These are phyloP conservation scores for Ceyx melanurus DNA, from an alignment of 2,113 vertebrate species.

Conservation along the genomic window DNA sequence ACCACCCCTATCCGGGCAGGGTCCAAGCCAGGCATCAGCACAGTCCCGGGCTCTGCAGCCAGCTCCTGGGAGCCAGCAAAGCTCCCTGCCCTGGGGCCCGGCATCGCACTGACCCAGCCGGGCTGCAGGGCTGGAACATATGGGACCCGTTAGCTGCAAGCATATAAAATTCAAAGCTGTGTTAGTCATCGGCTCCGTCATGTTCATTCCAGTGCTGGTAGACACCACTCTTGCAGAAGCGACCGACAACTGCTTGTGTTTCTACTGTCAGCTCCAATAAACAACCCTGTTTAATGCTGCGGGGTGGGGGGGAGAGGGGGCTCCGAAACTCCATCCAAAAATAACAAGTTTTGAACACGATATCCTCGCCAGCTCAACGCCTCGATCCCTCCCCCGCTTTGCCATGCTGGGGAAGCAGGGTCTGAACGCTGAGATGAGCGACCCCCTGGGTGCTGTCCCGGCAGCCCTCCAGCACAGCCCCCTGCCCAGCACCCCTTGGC, in stretches of 20 bases:
- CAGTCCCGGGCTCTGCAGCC: background rate
- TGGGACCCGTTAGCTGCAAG: conserved; percentile 30
- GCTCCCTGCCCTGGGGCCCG: background rate
- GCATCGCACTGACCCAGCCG: accelerated
- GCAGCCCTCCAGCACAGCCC: background rate
- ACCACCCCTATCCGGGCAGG: too few species aligned
- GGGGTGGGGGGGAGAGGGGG: background rate
- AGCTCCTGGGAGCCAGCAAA: background rate
- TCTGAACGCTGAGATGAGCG: background rate
- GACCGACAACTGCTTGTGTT: conserved; percentile 30
- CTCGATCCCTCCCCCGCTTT: background rate
- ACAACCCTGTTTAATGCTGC: background rate
- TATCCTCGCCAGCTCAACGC: background rate
- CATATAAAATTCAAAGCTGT: conserved; percentile 3
- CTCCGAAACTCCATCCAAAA: background rate
- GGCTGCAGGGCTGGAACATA: background rate
- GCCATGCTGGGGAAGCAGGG: background rate
- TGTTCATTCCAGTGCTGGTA: conserved; percentile 14
- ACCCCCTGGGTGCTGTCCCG: background rate
- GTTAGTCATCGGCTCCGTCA: conserved; percentile 23
- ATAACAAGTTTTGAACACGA: background rate
- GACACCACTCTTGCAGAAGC: conserved; percentile 34
- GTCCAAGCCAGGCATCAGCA: background rate
- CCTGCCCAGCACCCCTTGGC: background rate
- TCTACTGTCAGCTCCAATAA: conserved; percentile 55